Evolutionary conservation across 2,797 vertebrate genomes (phyloP), one percentile per base, ranked within the genome.

Genomic region (Scolopax bukidnonensis): DNA sequence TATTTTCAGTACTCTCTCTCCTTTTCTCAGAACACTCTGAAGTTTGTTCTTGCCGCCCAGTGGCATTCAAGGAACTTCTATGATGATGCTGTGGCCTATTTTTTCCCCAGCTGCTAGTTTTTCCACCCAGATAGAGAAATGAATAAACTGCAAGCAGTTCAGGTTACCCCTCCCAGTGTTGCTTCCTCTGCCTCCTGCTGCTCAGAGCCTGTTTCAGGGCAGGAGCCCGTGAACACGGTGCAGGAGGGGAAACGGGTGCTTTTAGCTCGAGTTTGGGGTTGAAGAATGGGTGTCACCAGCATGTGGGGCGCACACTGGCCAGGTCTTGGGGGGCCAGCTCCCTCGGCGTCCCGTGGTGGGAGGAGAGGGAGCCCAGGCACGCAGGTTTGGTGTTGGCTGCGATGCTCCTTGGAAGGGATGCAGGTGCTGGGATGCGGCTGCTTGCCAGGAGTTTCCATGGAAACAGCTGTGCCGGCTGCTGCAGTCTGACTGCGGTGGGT

Each of bases 331-430:
- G 40, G 3, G 9, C 14, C 7, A 45, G 32, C 32, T 19, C 51
- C 23, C n/a, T 25, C 3, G 3, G 36, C 20, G 11, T 50, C 36
- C 32, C 0, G 1, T 3, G 3, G 32, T 2, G 3, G 20, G 51
- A 54, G 12, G n/a, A 57, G 33, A n/a, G 33, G 51, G 33, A 60
- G 38, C 54, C 38, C 38, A 9, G 36, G 27, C 38, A 15, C 3
- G 1, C 11, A 5, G 41, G 54, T 16, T 67, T 2, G 10, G 30
- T 27, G 71, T 33, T 43, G 81, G 70, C 60, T 4, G 4, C 0
- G 11, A 36, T 67, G 70, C 53, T n/a, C 5, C 9, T 25, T 2
- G 30, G 41, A 2, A 7, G 51, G 74, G 56, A 30, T 68, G 56
- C 2, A 1, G 56, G 65, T 3, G 4, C 33, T n/a, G 48, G 61